Evolutionary conservation across 2,888 invertebrate genomes (phyloP).

Genomic region (Drosophila dives): DNA sequence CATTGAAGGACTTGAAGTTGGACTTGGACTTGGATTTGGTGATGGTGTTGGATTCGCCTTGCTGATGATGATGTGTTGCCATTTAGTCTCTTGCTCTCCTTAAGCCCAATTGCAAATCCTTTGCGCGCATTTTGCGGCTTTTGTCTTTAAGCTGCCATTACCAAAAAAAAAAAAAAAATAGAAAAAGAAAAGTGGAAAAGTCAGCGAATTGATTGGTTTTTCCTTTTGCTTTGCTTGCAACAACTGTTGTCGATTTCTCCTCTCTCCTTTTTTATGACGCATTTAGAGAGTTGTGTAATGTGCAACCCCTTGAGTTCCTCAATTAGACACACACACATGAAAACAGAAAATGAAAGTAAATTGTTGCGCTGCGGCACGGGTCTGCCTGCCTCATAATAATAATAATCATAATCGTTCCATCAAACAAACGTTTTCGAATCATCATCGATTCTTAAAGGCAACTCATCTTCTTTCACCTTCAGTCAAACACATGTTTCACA

Average conservation of each 20-base stretch:
- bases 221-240: conserved; percentile 27
- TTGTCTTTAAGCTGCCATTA: conserved; percentile 63
- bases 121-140: conserved; percentile 59
- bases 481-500: conserved; percentile 70
- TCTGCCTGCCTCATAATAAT: conserved; percentile 20
- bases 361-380: conserved; percentile 43
- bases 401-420: conserved; percentile 39
- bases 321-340: conserved; percentile 62
- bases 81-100: conserved; percentile 37
- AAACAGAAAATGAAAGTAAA: conserved; percentile 53
- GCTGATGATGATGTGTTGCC: conserved; percentile 64
- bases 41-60: neutral
- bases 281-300: conserved; percentile 38
- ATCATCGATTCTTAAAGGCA: conserved; percentile 49
- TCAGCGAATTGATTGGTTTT: conserved; percentile 55
- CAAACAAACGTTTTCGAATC: conserved; percentile 37
- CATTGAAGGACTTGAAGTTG: conserved; percentile 10
- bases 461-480: conserved; percentile 47
- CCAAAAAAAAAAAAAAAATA: neutral
- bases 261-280: conserved; percentile 52
- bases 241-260: conserved; percentile 57
- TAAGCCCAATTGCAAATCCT: conserved; percentile 65
- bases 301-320: conserved; percentile 67
- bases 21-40: conserved; percentile 6
- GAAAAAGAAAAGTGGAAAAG: conserved; percentile 1